Evolutionary conservation across 2,113 vertebrate genomes (phyloP).

Genomic region (Parotia lawesii): DNA sequence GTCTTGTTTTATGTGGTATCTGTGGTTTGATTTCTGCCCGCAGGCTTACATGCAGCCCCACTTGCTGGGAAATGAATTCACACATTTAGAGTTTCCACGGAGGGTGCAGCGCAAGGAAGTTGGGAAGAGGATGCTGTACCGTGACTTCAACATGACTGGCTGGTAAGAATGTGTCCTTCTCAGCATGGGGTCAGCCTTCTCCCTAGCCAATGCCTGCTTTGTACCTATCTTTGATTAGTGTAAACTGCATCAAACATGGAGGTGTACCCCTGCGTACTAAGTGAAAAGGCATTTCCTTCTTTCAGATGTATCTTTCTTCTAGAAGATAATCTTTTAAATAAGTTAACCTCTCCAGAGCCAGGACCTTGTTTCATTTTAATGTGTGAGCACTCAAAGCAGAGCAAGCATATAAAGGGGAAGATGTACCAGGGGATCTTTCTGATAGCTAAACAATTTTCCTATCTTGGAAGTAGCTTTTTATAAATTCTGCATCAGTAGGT

Average conservation of each 20-base stretch:
- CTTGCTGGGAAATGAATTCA: conserved; percentile 96
- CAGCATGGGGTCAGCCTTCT: not conserved
- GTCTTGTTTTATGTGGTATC: not conserved
- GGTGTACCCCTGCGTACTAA: rapidly evolving
- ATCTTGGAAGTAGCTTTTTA: not conserved
- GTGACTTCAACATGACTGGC: conserved; percentile 97
- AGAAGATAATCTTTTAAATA: not conserved
- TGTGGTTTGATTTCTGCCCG: conserved; percentile 36
- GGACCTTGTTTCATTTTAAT: not conserved
- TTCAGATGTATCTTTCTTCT: not conserved
- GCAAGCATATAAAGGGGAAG: not conserved
- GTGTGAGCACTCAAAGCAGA: not conserved
- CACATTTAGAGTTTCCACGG: conserved; percentile 97
- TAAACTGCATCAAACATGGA: not conserved
- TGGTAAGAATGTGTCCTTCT: conserved; percentile 78
- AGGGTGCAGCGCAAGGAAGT: conserved; percentile 95
- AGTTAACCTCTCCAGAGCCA: not conserved
- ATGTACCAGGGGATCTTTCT: not conserved
- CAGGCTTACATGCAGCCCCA: conserved; percentile 98
- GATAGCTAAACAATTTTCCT: not conserved
- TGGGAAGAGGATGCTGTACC: conserved; percentile 96
- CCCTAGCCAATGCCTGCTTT: not conserved
- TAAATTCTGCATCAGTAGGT: not conserved
- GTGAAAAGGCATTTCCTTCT: not conserved
- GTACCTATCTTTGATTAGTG: not conserved